phyloP scores from a whole-genome alignment of 2,888 invertebrate genomes.

The Drosophila prostipennis region DNA sequence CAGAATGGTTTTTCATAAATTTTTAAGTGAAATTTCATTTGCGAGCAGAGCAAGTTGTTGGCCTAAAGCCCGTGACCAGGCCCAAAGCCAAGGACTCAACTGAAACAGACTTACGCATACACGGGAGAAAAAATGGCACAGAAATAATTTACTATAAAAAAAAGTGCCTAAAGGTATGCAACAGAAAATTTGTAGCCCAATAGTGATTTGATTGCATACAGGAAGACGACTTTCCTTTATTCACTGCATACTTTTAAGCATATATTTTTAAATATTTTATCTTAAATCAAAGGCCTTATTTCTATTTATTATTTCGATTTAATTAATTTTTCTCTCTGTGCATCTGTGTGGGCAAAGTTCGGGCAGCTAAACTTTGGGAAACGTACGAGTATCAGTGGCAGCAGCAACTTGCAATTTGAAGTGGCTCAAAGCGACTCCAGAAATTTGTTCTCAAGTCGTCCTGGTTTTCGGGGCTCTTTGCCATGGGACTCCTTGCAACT shows the following conservation, averaged over 20 bases:
- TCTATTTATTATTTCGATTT: no score
- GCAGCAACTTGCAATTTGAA: conserved; percentile 64
- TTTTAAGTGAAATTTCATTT: conserved; percentile 69
- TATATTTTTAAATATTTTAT: no score
- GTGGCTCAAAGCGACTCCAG: conserved; percentile 64
- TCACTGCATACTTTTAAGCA: no score
- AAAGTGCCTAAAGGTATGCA: no score
- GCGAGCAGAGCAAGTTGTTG: conserved; percentile 48
- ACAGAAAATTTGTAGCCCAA: no score
- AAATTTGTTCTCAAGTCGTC: conserved; percentile 71
- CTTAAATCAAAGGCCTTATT: no score
- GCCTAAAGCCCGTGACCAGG: conserved; percentile 43
- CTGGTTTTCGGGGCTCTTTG: conserved; percentile 43
- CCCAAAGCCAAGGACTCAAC: conserved; percentile 37
- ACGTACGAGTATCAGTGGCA: conserved; percentile 62
- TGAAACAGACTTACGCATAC: conserved; percentile 31
- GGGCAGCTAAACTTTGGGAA: conserved; percentile 49
- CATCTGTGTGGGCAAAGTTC: conserved; percentile 49
- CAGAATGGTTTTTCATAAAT: conserved; percentile 68
- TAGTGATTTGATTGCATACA: no score
- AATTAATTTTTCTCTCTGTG: neutral
- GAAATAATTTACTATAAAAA: no score
- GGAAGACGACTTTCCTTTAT: no score
- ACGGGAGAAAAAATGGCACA: neutral
- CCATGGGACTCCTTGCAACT: conserved; percentile 59